A percentile compares a stretch with the other conserved stretches of the same genome.
Conservation (phyloP, 2,797 vertebrate genomes). For the Amphiprion clarkii region DNA sequence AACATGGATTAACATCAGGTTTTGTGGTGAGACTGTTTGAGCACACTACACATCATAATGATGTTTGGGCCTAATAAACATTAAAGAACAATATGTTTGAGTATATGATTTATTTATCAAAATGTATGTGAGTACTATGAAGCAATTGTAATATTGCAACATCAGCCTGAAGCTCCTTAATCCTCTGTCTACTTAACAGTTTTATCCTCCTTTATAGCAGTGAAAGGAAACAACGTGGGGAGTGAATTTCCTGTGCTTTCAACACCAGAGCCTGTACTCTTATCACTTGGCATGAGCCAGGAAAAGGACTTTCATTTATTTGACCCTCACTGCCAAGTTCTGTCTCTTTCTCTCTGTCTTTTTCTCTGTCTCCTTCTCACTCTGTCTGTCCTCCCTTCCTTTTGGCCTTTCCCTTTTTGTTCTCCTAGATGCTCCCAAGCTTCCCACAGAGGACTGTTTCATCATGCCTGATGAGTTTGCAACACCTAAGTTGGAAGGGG, state of each 20-base stretch:
- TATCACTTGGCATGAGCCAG: slow-evolving; percentile 67
- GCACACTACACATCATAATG: no score
- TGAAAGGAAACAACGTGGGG: slow-evolving; percentile 59
- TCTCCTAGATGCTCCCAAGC: slow-evolving; percentile 89
- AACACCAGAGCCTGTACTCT: slow-evolving; percentile 47
- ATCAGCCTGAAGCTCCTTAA: slow-evolving; percentile 5
- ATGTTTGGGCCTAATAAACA: no score
- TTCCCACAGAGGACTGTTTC: slow-evolving; percentile 87
- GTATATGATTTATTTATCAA: background rate
- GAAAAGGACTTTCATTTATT: slow-evolving; percentile 64
- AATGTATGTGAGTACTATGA: background rate
- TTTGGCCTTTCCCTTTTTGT: slow-evolving; percentile 29
- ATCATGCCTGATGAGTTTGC: slow-evolving; percentile 90
- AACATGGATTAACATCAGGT: no score
- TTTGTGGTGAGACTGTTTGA: no score
- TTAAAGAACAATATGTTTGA: no score
- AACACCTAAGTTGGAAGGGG: slow-evolving; percentile 53
- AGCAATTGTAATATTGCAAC: background rate
- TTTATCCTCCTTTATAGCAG: slow-evolving; percentile 46
- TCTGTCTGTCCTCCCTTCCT: slow-evolving; percentile 49
- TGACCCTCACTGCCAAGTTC: slow-evolving; percentile 65
- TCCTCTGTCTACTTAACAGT: slow-evolving; percentile 4
- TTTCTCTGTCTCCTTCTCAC: slow-evolving; percentile 10
- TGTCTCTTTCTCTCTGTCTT: background rate
- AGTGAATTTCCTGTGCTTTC: slow-evolving; percentile 79